Evolutionary conservation across 2,888 invertebrate species (phyloP).

Genomic region (Perithous albicinctus): DNA sequence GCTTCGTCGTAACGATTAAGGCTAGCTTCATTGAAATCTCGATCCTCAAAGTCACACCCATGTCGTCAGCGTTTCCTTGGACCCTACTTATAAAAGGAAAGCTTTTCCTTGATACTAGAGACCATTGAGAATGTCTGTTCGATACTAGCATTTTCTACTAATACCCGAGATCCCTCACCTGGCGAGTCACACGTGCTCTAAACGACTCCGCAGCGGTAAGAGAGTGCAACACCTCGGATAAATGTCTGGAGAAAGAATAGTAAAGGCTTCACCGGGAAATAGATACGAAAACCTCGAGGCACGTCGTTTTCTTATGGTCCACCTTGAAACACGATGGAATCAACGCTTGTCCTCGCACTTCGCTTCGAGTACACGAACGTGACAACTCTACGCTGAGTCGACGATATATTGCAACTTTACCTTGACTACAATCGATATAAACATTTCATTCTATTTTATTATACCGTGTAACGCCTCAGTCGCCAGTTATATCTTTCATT

Average conservation of each 20-base stretch:
- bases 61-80: neutral
- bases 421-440: neutral
- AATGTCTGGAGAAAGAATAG: slow-evolving; percentile 15
- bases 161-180: neutral
- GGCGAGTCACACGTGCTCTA: slow-evolving; percentile 18
- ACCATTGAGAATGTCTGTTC: slow-evolving; percentile 14
- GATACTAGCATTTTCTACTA: slow-evolving; percentile 26
- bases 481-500: neutral
- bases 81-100: too few species aligned
- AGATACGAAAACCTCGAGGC: neutral
- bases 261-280: neutral
- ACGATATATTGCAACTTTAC: neutral
- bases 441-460: slow-evolving; percentile 1
- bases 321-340: neutral
- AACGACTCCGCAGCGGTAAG: neutral
- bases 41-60: neutral
- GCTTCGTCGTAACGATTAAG: neutral
- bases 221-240: slow-evolving; percentile 8
- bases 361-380: slow-evolving; percentile 4
- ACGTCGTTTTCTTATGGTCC: neutral
- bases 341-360: neutral
- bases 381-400: slow-evolving; percentile 1
- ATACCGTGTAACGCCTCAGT: neutral
- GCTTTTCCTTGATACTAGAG: neutral
- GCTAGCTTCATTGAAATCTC: neutral